These are phyloP conservation scores for Schizaphis graminum DNA, from an alignment of 2,888 invertebrate genomes.

Conservation along the genomic window DNA sequence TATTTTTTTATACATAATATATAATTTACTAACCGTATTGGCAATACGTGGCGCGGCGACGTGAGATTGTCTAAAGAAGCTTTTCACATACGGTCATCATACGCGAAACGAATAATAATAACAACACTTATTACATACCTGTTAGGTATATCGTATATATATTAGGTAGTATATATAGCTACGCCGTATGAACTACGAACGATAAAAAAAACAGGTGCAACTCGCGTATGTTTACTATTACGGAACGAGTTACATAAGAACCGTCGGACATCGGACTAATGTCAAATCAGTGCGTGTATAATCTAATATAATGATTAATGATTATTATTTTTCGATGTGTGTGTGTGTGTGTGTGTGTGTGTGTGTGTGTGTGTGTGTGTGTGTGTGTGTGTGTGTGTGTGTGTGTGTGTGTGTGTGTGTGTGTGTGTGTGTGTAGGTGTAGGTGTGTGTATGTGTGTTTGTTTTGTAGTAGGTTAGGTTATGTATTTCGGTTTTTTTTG, in stretches of 20 bases:
- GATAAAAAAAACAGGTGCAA: not conserved
- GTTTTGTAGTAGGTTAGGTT: not conserved
- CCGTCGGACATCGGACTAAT: not conserved
- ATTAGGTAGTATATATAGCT: not conserved
- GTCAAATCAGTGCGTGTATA: conserved; percentile 8
- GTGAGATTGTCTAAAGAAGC: not conserved
- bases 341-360: not conserved
- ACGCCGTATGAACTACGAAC: not conserved
- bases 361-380: not conserved
- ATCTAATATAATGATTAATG: conserved; percentile 10
- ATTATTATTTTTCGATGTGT: not conserved
- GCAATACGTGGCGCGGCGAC: not conserved
- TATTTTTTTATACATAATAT: not conserved
- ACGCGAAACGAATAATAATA: not conserved
- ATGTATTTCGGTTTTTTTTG: not conserved
- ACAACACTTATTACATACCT: not conserved
- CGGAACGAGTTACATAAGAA: not conserved
- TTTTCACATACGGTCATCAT: not conserved
- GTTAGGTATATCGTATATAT: not conserved
- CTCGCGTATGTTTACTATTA: not conserved
- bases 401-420: not conserved
- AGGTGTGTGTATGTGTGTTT: no score
- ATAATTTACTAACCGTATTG: not conserved
- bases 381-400: not conserved
- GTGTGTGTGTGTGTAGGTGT: no score